Base-by-base conservation (phyloP, 2,888 invertebrate species). In the Ametastegia equiseti region DNA sequence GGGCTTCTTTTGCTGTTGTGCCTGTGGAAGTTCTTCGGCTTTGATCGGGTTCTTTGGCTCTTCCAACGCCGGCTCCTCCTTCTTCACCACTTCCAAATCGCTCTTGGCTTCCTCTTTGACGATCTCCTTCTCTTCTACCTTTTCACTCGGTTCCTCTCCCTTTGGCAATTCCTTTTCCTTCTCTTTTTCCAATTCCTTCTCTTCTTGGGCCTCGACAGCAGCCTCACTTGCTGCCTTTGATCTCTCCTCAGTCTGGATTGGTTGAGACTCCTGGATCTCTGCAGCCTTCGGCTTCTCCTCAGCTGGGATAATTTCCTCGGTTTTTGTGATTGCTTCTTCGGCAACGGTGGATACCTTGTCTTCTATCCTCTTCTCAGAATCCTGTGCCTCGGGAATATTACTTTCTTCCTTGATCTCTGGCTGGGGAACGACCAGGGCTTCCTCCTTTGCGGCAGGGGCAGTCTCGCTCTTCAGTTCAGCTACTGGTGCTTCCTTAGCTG, bases 191-290 rank as follows among this genome's bases (percentile, higher is more conserved):
- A 81, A 80, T 83, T 86, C 84, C 84, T 81, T 84, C 86, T 11
- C 83, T 69, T 82, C 89, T 71, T 90, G 87, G 33, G 86, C 86
- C 57, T 88, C 82, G 11, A 81, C 30, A 15, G 50, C 84, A n/a
- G 82, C 75, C 27, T 83, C 86, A 27, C 80, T 50, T 67, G 42
- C 88, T 78, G 87, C 86, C 89, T 82, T 92, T 92, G 69, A 91
- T 90, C 84, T 90, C 33, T 81, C 84, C 75, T 84, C 86, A 78
- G 84, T 85, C 80, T 86, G 89, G 88, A 27, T 92, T 84, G 80
- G 93, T n/a, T n/a, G n/a, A 92, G 92, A 85, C 92, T 92, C 82
- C 92, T 87, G 45, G 80, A 78, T 83, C 84, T 83, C 83, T 30
- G 57, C 90, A 50, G 90, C 89, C 30, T 86, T 87, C 9, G 92